Evolutionary conservation across 1,140 invertebrate genomes (phyloP), one percentile per base, ranked within the genome.

Genomic region (Meloidogyne floridensis): DNA sequence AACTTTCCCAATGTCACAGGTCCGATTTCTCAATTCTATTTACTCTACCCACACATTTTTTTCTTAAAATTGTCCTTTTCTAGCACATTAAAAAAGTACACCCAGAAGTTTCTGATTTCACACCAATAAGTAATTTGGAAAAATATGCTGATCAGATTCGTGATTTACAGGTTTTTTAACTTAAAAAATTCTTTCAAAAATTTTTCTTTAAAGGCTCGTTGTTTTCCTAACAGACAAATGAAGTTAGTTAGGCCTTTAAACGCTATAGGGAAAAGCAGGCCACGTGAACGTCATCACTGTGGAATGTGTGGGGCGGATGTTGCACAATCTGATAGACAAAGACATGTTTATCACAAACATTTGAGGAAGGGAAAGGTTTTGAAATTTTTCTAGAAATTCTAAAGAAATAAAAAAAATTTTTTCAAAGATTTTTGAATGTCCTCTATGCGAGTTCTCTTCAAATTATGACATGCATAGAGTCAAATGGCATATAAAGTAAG

Each of bases 141-240:
- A 75, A 78, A 47, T 88, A 86, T 79, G 84, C 81, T 7, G 84
- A 87, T 75, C 87, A 87, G 43, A 87, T 87, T 70, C 65, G 81
- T 47, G 83, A 87, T 15, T 76, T 87, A 6, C 86, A 87, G 80
- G 75, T 59, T 65, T 51, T n/a, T 10, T 13, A 18, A 9, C 9
- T 59, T n/a, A n/a, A n/a, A n/a, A n/a, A n/a, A n/a, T n/a, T n/a
- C n/a, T 20, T 53, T 42, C 13, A 10, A 0, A 47, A 71, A n/a
- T 42, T 10, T 43, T 72, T 70, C 42, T 43, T 80, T 80, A 7
- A 53, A 82, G 82, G 85, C 47, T n/a, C 65, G 72, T 18, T 87
- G 86, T 72, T 87, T 87, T 84, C 86, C 86, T 54, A 88, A 87
- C 74, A 54, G 86, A 13, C 87, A 80, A 56, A 87, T 88, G 86